Conservation (phyloP, 2,888 invertebrate genomes). For the Bedellia somnulentella region DNA sequence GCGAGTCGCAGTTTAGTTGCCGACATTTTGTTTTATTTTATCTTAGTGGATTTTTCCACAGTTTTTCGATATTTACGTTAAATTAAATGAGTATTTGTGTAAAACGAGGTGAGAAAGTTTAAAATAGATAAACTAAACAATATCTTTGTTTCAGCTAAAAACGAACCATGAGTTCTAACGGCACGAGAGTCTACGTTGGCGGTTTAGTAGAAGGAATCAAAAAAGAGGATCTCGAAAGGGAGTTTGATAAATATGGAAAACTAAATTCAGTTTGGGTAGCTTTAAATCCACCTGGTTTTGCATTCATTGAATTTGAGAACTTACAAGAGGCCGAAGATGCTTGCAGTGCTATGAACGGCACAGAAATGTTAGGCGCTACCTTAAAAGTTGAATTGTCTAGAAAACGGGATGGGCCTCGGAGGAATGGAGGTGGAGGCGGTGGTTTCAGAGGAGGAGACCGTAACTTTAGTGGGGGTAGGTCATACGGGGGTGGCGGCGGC, state of each 20-base stretch:
- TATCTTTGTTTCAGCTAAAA: no score
- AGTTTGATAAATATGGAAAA: constrained; percentile 91
- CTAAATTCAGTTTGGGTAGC: constrained; percentile 92
- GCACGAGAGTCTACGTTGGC: constrained; percentile 87
- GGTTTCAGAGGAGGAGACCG: constrained; percentile 48
- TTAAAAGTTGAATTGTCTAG: constrained; percentile 86
- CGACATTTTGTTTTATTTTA: constrained; percentile 59
- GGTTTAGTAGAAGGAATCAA: constrained; percentile 86
- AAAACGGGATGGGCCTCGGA: constrained; percentile 72
- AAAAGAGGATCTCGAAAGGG: constrained; percentile 88
- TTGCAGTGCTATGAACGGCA: constrained; percentile 85
- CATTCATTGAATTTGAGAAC: constrained; percentile 90
- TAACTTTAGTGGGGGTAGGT: constrained; percentile 43
- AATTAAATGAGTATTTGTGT: no score
- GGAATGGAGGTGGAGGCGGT: constrained; percentile 63
- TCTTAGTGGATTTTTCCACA: no score
- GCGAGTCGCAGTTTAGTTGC: no score
- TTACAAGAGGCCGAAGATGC: constrained; percentile 88
- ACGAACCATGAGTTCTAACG: constrained; percentile 47
- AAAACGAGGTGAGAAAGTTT: no score
- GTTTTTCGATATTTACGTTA: no score
- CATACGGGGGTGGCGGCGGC: constrained; percentile 36
- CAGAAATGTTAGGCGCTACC: constrained; percentile 84
- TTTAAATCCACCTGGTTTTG: constrained; percentile 92
- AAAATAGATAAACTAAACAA: no score